Base-by-base conservation (phyloP, 2,113 vertebrate genomes). In the Taxidea taxus region DNA sequence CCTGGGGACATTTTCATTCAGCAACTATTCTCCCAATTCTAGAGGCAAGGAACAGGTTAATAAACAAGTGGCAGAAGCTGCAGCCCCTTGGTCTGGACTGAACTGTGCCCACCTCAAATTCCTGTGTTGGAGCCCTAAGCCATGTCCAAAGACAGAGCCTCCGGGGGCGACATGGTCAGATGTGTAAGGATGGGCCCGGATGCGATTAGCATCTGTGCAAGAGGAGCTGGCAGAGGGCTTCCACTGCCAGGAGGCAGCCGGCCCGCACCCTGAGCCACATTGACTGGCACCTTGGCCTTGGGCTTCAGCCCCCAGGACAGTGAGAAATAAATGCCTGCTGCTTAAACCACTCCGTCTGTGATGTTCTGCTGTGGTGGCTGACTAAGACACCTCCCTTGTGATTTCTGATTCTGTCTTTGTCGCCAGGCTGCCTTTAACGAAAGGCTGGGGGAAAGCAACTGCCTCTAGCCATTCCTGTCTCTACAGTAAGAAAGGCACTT, bases 341-440 rank as follows among this genome's bases (percentile, higher is more conserved):
- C 20, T 42, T 29, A 34, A 37, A 14, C 51, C 25, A 3, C 9
- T 42, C 44, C 27, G 0, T 31, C 77, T 6, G 25, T 1, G 23
- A 7, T 9, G 0, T 7, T 8, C 14, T 2, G 6, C 0, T 9
- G 3, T 0, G 3, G 54, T 9, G 1, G 42, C 56, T 56, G 56
- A 56, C 18, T 0, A 20, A 20, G 51, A 14, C 0, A n/a, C 37
- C 29, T 51, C 42, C 16, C 60, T 31, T 25, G 56, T 20, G 23
- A 10, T 34, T 31, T 68, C 77, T 12, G 16, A 60, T 0, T 3
- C 54, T 1, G 3, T 21, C 62, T 1, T 23, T 25, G 31, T 47
- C n/a, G 2, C 21, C 27, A 6, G 66, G 34, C 21, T 2, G 8
- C 44, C 47, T 56, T 18, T 4, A 7, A 34, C 0, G 10, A 29